Base-by-base conservation (phyloP, 1,140 invertebrate species). In the Battus philenor region DNA sequence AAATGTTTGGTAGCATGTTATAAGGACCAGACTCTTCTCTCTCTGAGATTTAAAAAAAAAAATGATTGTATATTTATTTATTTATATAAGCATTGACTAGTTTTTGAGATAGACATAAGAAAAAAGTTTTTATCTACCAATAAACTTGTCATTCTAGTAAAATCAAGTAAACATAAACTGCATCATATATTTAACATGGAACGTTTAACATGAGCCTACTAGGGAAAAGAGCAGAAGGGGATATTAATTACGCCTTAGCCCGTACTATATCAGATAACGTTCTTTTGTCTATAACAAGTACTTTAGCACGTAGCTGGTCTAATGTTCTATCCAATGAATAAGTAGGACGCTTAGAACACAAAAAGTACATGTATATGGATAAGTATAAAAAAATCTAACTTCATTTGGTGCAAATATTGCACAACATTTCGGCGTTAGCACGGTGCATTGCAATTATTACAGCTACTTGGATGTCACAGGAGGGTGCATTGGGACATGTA, bases 401-500 rank as follows among this genome's bases (percentile, higher is more conserved):
- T 41, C 24, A n/a, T 44, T 47, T 16, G 13, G 20, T 43, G 17
- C 22, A 47, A 59, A 52, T 67, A 61, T 59, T 58, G 59, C 52
- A 45, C 24, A 10, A 26, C 16, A 41, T 41, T 41, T 26, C 38
- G 24, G 22, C 22, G 22, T n/a, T 9, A 12, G 54, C 63, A 54
- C 59, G 62, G 59, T 68, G 68, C 61, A 68, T 70, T 68, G 70
- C 67, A 65, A 72, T 81, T 72, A 78, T 79, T 73, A 73, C 63
- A 75, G 65, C 67, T 70, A 71, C 75, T 72, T 68, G 69, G 66
- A 71, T 78, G 71, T 72, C 53, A 68, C 70, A 59, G 55, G 70
- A 78, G 74, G 77, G 71, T 78, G 75, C 71, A 71, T 39, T 54
- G 68, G 66, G 57, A 58, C 54, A 52, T 47, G 61, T 59, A 60